A percentile compares a stretch with the other conserved stretches of the same genome.
These are phyloP conservation scores for Acromyrmex echinatior DNA, from an alignment of 1,140 invertebrate species.

Conservation along the genomic window DNA sequence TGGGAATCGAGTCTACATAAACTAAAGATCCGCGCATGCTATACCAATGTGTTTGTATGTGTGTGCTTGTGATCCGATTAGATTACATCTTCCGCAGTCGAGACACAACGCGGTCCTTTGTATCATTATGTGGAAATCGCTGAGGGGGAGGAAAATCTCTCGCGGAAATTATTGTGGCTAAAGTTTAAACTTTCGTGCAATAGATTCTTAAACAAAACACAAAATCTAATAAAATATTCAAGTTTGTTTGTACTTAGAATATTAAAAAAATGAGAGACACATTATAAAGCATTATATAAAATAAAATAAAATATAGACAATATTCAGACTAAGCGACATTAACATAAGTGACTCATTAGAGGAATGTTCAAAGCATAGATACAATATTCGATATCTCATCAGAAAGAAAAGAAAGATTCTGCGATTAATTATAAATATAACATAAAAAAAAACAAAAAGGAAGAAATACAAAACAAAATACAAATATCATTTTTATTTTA, in stretches of 20 bases:
- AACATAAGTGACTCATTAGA: background rate
- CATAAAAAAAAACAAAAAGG: background rate
- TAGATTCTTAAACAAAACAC: background rate
- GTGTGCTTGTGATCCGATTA: slow-evolving; percentile 43
- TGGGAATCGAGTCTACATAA: slow-evolving; percentile 79
- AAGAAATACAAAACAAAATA: no score
- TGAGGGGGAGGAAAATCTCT: background rate
- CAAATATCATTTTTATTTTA: no score
- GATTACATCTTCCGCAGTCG: slow-evolving; percentile 49
- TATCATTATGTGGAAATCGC: background rate
- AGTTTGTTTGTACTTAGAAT: background rate
- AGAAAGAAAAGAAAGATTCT: background rate
- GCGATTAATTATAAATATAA: background rate
- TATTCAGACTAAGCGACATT: background rate
- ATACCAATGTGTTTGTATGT: slow-evolving; percentile 3
- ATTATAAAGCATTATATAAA: background rate
- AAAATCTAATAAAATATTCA: background rate
- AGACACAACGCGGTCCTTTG: slow-evolving; percentile 40
- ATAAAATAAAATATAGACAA: slow-evolving; percentile 20
- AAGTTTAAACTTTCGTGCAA: background rate
- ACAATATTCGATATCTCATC: no score
- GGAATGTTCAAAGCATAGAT: background rate
- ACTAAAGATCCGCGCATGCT: slow-evolving; percentile 65
- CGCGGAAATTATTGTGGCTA: background rate
- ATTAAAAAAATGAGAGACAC: background rate